These are phyloP conservation scores for Drosophila tanythrix DNA, from an alignment of 2,888 invertebrate species.

Conservation along the genomic window DNA sequence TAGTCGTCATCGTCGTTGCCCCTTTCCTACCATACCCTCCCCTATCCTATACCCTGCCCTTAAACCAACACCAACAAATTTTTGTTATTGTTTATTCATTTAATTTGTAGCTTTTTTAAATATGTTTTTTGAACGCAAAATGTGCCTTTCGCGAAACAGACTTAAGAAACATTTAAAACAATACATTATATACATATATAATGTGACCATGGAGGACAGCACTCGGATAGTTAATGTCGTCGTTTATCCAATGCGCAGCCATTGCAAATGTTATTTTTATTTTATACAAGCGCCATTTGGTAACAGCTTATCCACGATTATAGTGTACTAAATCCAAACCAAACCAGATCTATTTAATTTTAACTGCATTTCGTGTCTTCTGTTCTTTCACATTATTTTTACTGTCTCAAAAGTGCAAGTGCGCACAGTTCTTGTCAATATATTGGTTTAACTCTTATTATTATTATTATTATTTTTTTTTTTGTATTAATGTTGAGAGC, in stretches of 20 bases:
- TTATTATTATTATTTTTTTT: conserved; percentile 28
- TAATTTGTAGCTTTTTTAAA: conserved; percentile 25
- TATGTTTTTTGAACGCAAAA: conserved; percentile 27
- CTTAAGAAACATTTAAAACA: conserved; percentile 26
- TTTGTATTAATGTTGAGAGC: conserved; percentile 24
- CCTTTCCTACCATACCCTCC: neutral
- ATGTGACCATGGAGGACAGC: conserved; percentile 35
- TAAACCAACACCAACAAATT: conserved; percentile 12
- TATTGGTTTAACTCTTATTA: conserved; percentile 29
- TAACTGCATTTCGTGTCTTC: conserved; percentile 1
- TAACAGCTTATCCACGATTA: conserved; percentile 21
- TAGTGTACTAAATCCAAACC: conserved; percentile 20
- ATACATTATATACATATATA: conserved; percentile 2
- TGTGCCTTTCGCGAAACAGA: conserved; percentile 46
- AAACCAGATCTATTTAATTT: conserved; percentile 17
- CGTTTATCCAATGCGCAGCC: conserved; percentile 37
- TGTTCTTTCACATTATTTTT: neutral
- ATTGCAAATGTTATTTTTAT: conserved; percentile 42
- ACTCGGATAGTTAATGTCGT: conserved; percentile 13
- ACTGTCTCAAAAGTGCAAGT: conserved; percentile 14
- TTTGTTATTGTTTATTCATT: conserved; percentile 30
- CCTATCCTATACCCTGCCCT: neutral
- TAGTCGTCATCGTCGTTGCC: neutral
- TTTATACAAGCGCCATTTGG: conserved; percentile 30
- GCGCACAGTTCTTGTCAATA: conserved; percentile 41